Percentiles rank a stretch among this genome's conserved stretches.
Conservation (phyloP, 2,888 invertebrate species). For the Tenthredo livida region DNA sequence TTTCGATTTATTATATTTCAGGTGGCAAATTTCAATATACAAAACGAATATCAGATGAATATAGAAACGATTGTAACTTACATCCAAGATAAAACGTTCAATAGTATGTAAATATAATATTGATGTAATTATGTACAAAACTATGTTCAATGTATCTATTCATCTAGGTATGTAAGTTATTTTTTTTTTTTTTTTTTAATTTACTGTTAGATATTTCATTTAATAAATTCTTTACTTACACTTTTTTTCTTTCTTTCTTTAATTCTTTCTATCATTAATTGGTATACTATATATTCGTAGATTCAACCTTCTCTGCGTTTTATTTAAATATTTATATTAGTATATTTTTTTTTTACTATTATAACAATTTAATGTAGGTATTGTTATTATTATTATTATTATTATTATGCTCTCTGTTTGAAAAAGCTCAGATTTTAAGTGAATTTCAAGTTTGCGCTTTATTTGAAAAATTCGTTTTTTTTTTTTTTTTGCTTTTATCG, state of each 20-base stretch:
- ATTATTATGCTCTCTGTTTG: slow-evolving; percentile 40
- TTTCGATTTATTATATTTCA: slow-evolving; percentile 57
- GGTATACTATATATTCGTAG: not conserved
- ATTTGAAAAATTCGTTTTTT: not conserved
- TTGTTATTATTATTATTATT: not conserved
- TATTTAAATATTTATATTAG: not conserved
- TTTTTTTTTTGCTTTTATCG: not conserved
- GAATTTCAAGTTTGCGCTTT: slow-evolving; percentile 22
- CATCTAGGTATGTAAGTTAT: slow-evolving; percentile 58
- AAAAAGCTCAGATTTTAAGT: slow-evolving; percentile 38
- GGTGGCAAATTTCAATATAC: slow-evolving; percentile 57
- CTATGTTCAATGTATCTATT: slow-evolving; percentile 60
- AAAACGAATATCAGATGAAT: slow-evolving; percentile 68
- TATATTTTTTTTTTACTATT: not conserved
- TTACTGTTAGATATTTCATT: slow-evolving; percentile 42
- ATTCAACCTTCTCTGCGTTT: slow-evolving; percentile 35
- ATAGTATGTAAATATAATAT: slow-evolving; percentile 52
- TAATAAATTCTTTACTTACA: slow-evolving; percentile 43
- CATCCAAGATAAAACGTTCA: slow-evolving; percentile 61
- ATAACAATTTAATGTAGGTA: not conserved
- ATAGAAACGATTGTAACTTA: slow-evolving; percentile 65
- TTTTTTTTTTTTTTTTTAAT: not conserved
- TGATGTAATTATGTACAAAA: slow-evolving; percentile 60
- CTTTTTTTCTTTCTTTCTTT: slow-evolving; percentile 48
- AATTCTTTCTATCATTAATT: slow-evolving; percentile 42